Conservation (phyloP, 2,888 invertebrate genomes). For the Periphyllus acericola region DNA sequence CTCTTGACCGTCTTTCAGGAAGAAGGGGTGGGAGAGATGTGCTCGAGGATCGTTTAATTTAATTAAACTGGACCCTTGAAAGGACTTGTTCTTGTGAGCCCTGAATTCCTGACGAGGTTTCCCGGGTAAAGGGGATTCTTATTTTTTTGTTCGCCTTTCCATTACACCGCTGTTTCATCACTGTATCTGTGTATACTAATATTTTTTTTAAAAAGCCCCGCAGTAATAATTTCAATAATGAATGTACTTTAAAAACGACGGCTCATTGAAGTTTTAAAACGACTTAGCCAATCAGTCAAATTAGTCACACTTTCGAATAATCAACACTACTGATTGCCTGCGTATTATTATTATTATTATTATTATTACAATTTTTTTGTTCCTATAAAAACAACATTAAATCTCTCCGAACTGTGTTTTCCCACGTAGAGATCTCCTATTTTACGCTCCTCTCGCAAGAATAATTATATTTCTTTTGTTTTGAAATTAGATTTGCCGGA, state of each 20-base stretch:
- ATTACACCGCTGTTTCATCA: not conserved
- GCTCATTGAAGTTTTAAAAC: constrained; percentile 37
- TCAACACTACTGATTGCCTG: constrained; percentile 49
- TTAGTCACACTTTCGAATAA: constrained; percentile 51
- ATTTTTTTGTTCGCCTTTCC: constrained; percentile 11
- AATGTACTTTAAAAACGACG: constrained; percentile 7
- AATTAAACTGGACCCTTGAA: constrained; percentile 61
- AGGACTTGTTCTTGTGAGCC: constrained; percentile 52
- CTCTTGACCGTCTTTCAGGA: constrained; percentile 56
- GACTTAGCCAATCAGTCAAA: constrained; percentile 54
- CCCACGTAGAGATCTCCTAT: constrained; percentile 44
- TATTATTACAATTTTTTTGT: constrained; percentile 23
- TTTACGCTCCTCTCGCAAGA: constrained; percentile 40
- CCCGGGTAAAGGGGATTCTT: constrained; percentile 36
- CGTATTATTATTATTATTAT: constrained; percentile 29
- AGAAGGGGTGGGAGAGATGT: constrained; percentile 17
- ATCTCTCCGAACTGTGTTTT: constrained; percentile 30
- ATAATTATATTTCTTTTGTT: constrained; percentile 61
- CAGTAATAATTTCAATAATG: constrained; percentile 49
- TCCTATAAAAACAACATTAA: constrained; percentile 40
- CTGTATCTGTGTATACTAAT: constrained; percentile 1
- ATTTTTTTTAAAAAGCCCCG: constrained; percentile 11
- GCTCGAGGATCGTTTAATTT: constrained; percentile 55
- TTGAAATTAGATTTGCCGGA: constrained; percentile 61
- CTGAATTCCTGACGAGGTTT: constrained; percentile 56